phyloP scores from a whole-genome alignment of 2,888 invertebrate genomes.

The Carcina quercana region DNA sequence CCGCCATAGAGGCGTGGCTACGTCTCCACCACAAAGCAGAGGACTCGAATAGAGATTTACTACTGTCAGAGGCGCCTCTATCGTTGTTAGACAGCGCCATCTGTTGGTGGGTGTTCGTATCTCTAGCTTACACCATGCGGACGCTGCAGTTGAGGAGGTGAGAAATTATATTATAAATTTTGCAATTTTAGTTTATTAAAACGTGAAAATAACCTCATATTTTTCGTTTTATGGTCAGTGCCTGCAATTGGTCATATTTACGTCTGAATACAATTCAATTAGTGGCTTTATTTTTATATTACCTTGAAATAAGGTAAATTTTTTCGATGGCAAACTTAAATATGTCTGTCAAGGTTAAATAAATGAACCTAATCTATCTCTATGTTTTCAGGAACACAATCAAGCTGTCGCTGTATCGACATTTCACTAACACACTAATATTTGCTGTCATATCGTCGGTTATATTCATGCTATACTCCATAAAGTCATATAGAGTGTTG shows the following conservation, averaged over 20 bases:
- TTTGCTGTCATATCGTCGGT: constrained; percentile 94
- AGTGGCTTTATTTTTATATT: too few relatives aligned
- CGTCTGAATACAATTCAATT: too few relatives aligned
- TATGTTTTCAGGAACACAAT: constrained; percentile 89
- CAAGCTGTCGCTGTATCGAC: constrained; percentile 90
- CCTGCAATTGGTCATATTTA: too few relatives aligned
- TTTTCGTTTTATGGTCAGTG: too few relatives aligned
- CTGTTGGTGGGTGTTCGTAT: constrained; percentile 96
- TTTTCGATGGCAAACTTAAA: too few relatives aligned
- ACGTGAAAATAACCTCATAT: too few relatives aligned
- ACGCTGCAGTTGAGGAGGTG: constrained; percentile 87
- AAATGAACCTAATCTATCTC: too few relatives aligned
- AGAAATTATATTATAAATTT: too few relatives aligned
- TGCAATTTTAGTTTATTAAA: too few relatives aligned
- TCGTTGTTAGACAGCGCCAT: constrained; percentile 90
- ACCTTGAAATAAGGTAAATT: too few relatives aligned
- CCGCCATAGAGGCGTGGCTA: constrained; percentile 90
- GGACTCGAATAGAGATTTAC: constrained; percentile 48
- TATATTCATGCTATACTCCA: constrained; percentile 94
- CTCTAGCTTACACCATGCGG: constrained; percentile 91
- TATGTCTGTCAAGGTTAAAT: too few relatives aligned
- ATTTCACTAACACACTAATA: constrained; percentile 95
- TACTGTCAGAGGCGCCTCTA: constrained; percentile 89
- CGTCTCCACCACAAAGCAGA: constrained; percentile 72
- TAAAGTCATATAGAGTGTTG: constrained; percentile 85